These are phyloP conservation scores for Microtus oregoni DNA, from an alignment of 2,113 vertebrate species.

Conservation along the genomic window DNA sequence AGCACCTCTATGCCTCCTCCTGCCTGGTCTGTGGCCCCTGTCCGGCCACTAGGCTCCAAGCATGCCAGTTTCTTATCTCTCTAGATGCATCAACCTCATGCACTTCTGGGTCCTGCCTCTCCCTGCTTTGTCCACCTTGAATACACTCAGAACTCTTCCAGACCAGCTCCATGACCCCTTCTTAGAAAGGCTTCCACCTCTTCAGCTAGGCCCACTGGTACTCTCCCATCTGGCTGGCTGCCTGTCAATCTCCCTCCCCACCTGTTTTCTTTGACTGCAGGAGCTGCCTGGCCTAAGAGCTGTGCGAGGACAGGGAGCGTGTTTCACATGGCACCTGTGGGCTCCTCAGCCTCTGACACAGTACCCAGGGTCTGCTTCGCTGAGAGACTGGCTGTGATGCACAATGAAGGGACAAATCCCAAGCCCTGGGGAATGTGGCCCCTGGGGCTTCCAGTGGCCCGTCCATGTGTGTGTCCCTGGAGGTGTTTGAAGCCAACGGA, in stretches of 20 bases:
- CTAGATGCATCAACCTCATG: background rate
- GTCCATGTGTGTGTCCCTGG: background rate
- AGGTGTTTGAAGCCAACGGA: background rate
- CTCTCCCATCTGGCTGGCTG: background rate
- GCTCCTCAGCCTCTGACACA: background rate
- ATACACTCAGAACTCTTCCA: background rate
- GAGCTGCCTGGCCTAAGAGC: background rate
- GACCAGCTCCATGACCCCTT: background rate
- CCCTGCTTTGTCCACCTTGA: background rate
- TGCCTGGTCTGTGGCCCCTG: background rate
- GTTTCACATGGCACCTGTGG: background rate
- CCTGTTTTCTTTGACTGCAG: background rate
- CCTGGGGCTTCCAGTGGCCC: background rate
- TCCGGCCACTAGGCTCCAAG: background rate
- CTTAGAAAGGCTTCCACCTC: background rate
- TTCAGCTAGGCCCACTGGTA: background rate
- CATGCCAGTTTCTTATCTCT: background rate
- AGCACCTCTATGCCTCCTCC: background rate
- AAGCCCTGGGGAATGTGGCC: background rate
- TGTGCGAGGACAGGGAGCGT: background rate
- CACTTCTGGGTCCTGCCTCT: background rate
- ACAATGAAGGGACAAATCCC: background rate
- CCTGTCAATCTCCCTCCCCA: background rate
- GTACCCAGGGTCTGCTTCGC: background rate
- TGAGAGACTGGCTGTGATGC: background rate